Conservation (phyloP, 2,888 invertebrate genomes). For the Steromphala cineraria region DNA sequence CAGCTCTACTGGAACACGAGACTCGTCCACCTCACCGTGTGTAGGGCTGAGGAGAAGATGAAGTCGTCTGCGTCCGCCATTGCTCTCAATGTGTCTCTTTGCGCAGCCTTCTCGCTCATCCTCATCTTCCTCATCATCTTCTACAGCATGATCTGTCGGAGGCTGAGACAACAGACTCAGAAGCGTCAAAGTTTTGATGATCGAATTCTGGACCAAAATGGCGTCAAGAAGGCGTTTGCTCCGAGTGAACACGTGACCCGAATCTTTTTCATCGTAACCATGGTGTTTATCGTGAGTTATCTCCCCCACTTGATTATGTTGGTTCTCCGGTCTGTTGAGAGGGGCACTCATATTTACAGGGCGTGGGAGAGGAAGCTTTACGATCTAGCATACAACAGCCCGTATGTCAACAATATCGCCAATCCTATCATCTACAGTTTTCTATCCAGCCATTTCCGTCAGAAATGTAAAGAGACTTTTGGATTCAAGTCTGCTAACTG, state of each 20-base stretch:
- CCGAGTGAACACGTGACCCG: slow-evolving; percentile 12
- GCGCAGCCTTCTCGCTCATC: background rate
- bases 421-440: slow-evolving; percentile 20
- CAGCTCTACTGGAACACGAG: background rate
- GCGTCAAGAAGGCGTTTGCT: background rate
- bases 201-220: background rate
- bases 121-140: slow-evolving; percentile 1
- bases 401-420: slow-evolving; percentile 15
- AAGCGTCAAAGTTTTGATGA: background rate
- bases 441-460: slow-evolving; percentile 4
- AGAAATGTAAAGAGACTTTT: slow-evolving; percentile 14
- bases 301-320: slow-evolving; percentile 10
- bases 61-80: slow-evolving; percentile 12
- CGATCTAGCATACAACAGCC: slow-evolving; percentile 14
- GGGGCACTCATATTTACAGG: background rate
- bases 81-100: slow-evolving; percentile 10
- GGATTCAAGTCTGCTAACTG: background rate
- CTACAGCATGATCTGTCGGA: slow-evolving; percentile 2
- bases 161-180: background rate
- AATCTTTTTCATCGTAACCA: slow-evolving; percentile 20
- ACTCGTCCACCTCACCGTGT: background rate
- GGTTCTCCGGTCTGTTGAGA: background rate
- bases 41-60: background rate
- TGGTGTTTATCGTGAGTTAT: slow-evolving; percentile 20
- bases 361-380: background rate